Evolutionary conservation across 2,888 invertebrate genomes (phyloP), one percentile per base, ranked within the genome.

Genomic region (Zaprionus lineosus): DNA sequence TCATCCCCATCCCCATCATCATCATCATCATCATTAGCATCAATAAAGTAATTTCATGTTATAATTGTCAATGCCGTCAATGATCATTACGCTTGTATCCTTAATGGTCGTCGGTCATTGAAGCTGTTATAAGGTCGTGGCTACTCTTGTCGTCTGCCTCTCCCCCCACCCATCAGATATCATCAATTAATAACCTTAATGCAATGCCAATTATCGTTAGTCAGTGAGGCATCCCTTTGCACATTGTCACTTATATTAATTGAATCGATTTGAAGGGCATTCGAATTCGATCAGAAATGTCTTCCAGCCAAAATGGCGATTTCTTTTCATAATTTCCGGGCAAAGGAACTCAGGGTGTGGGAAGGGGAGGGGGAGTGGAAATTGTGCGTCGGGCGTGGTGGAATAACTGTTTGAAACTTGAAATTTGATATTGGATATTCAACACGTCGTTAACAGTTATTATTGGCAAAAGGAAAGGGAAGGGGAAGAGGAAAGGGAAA

Each of bases 141-240:
- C 15, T 24, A 14, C 39, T 34, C 37, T 43, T 46, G 28, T 36
- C 40, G 50, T 18, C 21, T 15, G 4, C 26, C 26, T 6, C 9
- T 11, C 26, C 15, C 12, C n/a, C n/a, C 19, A 47, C 44, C 41
- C 52, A 39, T 31, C 26, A 41, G 26, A 19, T 34, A 43, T 33
- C 41, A 50, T 56, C 58, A 82, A 82, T 82, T 84, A 82, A 82
- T 83, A 75, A 67, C 55, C 64, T 83, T 84, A 84, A 84, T 84
- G 85, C 74, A 73, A 64, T 67, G 73, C 76, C 85, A 79, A 82
- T 82, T 82, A 84, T 73, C 79, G 70, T 78, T 73, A 78, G 70
- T 62, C 58, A 63, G 50, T 43, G 44, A 40, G 46, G 47, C 48
- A 31, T 50, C 55, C 53, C 41, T 60, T 21, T 31, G 63, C 76